Evolutionary conservation across 1,140 invertebrate genomes (phyloP).

Genomic region (Mylabris phalerata): DNA sequence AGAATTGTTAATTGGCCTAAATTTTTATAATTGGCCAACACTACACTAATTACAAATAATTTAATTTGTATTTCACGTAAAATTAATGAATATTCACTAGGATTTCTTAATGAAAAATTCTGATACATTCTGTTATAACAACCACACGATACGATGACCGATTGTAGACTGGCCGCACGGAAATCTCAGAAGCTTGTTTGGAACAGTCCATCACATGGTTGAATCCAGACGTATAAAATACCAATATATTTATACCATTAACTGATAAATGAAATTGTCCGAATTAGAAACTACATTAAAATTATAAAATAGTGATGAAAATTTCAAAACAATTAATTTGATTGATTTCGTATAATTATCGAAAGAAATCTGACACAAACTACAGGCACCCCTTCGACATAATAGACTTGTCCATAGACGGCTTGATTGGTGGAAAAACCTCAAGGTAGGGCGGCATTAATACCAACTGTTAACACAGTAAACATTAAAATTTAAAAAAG

Average conservation of each 20-base stretch:
- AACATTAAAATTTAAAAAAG: too few species aligned
- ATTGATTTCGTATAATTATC: not conserved
- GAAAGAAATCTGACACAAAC: constrained; percentile 7
- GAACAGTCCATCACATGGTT: constrained; percentile 34
- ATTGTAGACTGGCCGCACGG: constrained; percentile 41
- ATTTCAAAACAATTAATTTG: not conserved
- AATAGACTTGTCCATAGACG: constrained; percentile 19
- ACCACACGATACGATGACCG: constrained; percentile 38
- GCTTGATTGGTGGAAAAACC: too few species aligned
- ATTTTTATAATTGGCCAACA: constrained; percentile 18
- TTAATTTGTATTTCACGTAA: constrained; percentile 29
- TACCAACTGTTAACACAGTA: too few species aligned
- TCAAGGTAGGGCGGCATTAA: too few species aligned
- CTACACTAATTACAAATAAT: constrained; percentile 21
- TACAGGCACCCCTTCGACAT: constrained; percentile 12
- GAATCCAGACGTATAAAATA: constrained; percentile 11
- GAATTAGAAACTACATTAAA: too few species aligned
- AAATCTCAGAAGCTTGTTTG: constrained; percentile 43
- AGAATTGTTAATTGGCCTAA: constrained; percentile 10
- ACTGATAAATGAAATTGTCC: not conserved
- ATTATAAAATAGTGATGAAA: not conserved
- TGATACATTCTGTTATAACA: constrained; percentile 40
- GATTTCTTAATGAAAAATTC: constrained; percentile 40
- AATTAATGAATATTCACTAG: constrained; percentile 33
- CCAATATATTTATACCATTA: not conserved